Conservation (phyloP, 2,113 vertebrate species). For the Agelaius tricolor region DNA sequence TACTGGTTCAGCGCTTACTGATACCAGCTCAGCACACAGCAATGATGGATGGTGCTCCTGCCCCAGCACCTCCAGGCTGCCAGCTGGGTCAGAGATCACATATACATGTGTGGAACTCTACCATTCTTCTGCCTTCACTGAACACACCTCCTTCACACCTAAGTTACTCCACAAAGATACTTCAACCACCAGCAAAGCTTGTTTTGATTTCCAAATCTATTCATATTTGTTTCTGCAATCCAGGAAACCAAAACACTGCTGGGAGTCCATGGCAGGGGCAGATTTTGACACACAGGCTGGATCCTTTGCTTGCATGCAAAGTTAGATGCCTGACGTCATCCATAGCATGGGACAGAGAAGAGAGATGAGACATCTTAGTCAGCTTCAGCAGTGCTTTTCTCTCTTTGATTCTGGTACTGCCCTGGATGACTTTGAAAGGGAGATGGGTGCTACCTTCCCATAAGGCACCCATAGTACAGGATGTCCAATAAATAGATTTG, state of each 20-base stretch:
- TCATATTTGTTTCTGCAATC: neutral
- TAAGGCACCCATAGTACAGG: neutral
- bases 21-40: neutral
- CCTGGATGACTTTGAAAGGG: neutral
- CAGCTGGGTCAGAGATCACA: neutral
- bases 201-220: neutral
- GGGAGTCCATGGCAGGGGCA: neutral
- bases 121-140: neutral
- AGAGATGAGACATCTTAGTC: neutral
- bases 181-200: neutral
- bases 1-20: neutral
- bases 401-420: neutral
- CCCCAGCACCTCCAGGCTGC: neutral
- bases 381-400: neutral
- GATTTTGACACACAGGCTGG: neutral
- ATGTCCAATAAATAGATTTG: neutral
- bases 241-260: neutral
- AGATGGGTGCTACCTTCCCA: neutral
- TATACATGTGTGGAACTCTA: neutral
- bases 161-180: neutral
- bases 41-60: neutral
- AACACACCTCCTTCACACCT: neutral
- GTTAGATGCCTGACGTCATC: neutral
- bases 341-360: neutral
- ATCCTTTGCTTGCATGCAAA: neutral